These are phyloP conservation scores for Anser brachyrhynchus DNA, from an alignment of 2,113 vertebrate genomes.

Conservation along the genomic window DNA sequence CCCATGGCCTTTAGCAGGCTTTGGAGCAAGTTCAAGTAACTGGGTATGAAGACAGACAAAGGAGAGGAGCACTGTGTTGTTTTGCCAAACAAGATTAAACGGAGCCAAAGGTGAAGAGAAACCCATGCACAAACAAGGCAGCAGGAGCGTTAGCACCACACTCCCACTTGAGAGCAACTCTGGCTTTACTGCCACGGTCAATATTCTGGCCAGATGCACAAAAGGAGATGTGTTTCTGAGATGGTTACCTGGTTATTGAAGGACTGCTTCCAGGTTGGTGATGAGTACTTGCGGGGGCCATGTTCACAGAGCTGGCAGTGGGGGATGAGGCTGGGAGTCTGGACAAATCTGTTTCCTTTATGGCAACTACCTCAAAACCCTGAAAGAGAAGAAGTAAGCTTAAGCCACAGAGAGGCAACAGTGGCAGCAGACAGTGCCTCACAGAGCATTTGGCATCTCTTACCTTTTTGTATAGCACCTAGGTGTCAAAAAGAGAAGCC, in stretches of 20 bases:
- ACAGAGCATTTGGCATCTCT: fast-evolving
- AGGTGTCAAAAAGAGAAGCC: not conserved
- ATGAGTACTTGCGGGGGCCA: not conserved
- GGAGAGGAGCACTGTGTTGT: not conserved
- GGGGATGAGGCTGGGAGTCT: fast-evolving
- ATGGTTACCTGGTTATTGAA: fast-evolving
- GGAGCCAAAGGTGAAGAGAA: not conserved
- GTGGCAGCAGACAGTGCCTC: fast-evolving
- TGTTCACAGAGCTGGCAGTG: fast-evolving
- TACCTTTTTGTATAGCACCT: fast-evolving
- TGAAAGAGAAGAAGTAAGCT: too few relatives aligned
- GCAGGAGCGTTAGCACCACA: fast-evolving
- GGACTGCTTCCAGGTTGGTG: not conserved
- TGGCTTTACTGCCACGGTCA: not conserved
- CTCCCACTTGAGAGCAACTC: fast-evolving
- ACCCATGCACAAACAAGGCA: not conserved
- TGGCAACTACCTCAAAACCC: fast-evolving
- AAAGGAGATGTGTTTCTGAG: fast-evolving
- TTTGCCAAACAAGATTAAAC: conserved; percentile 1
- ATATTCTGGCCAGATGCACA: fast-evolving
- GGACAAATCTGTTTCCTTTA: not conserved
- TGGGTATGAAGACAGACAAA: not conserved
- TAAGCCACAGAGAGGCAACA: not conserved
- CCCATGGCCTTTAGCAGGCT: not conserved
- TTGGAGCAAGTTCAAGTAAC: conserved; percentile 32